These are phyloP conservation scores for Drosophila lacteicornis DNA, from an alignment of 1,140 invertebrate species.

Conservation along the genomic window DNA sequence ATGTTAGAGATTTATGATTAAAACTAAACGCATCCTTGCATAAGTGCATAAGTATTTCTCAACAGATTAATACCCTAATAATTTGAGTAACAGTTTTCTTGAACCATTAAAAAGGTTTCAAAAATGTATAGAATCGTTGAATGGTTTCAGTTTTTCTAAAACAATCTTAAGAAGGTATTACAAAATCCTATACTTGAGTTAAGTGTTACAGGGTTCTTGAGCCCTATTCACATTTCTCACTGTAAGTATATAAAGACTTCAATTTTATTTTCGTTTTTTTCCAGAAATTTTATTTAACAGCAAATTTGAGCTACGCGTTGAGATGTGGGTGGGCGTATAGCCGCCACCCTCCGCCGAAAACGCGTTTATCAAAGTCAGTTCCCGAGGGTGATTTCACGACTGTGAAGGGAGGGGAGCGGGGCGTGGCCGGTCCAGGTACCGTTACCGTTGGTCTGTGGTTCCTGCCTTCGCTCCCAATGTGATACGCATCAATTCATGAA, in stretches of 20 bases:
- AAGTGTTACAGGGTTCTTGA: too few relatives aligned
- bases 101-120: too few relatives aligned
- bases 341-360: slow-evolving; percentile 19
- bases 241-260: slow-evolving; percentile 12
- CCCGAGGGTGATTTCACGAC: slow-evolving; percentile 57
- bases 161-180: too few relatives aligned
- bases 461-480: slow-evolving; percentile 64
- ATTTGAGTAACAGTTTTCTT: too few relatives aligned
- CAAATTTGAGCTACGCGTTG: slow-evolving; percentile 57
- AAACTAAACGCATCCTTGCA: too few relatives aligned
- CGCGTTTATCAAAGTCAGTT: slow-evolving; percentile 79
- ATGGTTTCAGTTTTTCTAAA: too few relatives aligned
- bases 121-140: too few relatives aligned
- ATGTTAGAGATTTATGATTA: too few relatives aligned
- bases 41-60: too few relatives aligned
- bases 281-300: slow-evolving; percentile 35
- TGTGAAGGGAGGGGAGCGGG: too few relatives aligned
- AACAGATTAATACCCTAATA: too few relatives aligned
- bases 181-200: too few relatives aligned
- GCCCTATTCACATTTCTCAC: background rate
- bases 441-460: slow-evolving; percentile 58
- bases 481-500: slow-evolving; percentile 80
- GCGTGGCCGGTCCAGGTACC: slow-evolving; percentile 28
- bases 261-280: slow-evolving; percentile 15
- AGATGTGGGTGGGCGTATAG: slow-evolving; percentile 63